Base-by-base conservation (phyloP, 2,888 invertebrate species). In the Gisinianus flammeolus region DNA sequence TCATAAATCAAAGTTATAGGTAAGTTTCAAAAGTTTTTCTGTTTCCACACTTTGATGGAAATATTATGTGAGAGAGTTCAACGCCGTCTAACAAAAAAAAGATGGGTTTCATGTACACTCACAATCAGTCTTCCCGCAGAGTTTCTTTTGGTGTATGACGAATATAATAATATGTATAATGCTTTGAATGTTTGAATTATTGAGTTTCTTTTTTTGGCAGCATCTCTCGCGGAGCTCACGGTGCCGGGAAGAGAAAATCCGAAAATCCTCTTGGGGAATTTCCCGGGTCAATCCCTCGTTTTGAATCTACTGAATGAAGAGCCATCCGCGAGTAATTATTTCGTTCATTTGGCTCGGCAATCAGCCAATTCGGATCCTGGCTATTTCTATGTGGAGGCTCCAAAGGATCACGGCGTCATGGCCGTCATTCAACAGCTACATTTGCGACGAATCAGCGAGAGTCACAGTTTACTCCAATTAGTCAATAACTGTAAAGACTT, bases 401-500 rank as follows among this genome's bases (percentile, higher is more conserved):
- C 75, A 8, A 66, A 75, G 28, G 52, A 44, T 30, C 33, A 75
- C 12, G 75, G 75, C 16, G 75, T 75, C 10, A 75, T 75, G 75
- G 75, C 75, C 16, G 75, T 75, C 30, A 75, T 75, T 66, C 75
- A 75, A 30, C 67, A 66, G 19, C 44, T 75, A 64, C 75, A 67
- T 26, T 22, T 75, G 12, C 1, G 75, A 28, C 19, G 75, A 12
- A 75, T 75, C 35, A 75, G 75, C 24, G 75, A 75, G 10, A 44
- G 8, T 24, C 22, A 75, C 12, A 75, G 75, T 67, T 52, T 75
- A 22, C 31, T 75, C 24, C 75, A 75, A 19, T 30, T 75, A 22
- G 75, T 75, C 28, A 75, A 75, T 24, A 75, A 75, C 28, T 75
- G 75, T 64, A 75, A 75, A 26, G 75, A 75, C 26, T 75, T 44